phyloP scores from a whole-genome alignment of 2,113 vertebrate species.

The Calonectris borealis region DNA sequence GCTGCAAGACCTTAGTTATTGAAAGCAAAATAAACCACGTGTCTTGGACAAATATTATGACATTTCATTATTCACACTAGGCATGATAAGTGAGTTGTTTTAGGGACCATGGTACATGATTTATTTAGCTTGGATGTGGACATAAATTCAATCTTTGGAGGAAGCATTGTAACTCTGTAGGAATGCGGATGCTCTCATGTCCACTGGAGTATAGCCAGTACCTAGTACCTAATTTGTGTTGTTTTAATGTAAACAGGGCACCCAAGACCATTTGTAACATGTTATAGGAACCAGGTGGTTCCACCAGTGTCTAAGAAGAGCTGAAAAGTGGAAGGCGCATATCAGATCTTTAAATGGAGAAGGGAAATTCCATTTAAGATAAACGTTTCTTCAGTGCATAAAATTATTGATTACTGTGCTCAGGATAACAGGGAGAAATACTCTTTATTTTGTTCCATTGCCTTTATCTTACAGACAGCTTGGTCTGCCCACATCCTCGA shows the following conservation, averaged over 20 bases:
- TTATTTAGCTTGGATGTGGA: conserved; percentile 36
- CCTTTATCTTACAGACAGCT: neutral
- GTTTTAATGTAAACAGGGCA: neutral
- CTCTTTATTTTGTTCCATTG: neutral
- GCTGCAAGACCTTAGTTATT: neutral
- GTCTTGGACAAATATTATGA: conserved; percentile 1
- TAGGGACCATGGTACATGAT: neutral
- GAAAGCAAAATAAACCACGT: neutral
- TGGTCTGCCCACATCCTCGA: rapidly evolving
- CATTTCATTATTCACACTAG: neutral
- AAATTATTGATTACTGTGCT: neutral
- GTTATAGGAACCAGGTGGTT: neutral
- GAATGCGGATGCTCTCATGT: neutral
- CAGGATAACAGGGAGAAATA: neutral
- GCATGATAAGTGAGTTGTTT: conserved; percentile 1
- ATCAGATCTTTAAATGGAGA: neutral
- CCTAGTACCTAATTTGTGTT: neutral
- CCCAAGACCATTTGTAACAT: neutral
- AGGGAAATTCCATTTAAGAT: neutral
- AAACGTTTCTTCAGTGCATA: neutral
- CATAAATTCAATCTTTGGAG: neutral
- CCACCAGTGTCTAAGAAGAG: neutral
- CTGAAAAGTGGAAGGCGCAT: neutral
- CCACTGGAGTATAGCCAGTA: neutral
- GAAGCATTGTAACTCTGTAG: neutral